A percentile compares a stretch with the other conserved stretches of the same genome.
phyloP scores from a whole-genome alignment of 2,797 vertebrate genomes.

The Hydrophis major region DNA sequence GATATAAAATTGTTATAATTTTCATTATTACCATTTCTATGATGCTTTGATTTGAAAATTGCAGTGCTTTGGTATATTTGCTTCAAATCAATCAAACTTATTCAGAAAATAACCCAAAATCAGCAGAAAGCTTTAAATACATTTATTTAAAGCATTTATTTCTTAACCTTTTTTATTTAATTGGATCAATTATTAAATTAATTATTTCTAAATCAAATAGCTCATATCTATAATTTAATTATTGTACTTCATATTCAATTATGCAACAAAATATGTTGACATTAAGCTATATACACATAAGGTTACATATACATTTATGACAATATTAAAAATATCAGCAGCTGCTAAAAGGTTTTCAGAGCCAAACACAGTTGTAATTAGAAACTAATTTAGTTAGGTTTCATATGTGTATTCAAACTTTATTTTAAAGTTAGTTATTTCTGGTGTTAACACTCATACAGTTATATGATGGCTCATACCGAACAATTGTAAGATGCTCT shows the following conservation, averaged over 20 bases:
- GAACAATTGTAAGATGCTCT: background rate
- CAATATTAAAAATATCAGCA: background rate
- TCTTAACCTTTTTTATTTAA: slow-evolving; percentile 5
- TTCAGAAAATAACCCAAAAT: slow-evolving; percentile 15
- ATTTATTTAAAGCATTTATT: background rate
- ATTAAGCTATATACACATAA: background rate
- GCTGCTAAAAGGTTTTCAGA: background rate
- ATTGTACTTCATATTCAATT: background rate
- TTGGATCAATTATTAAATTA: slow-evolving; percentile 21
- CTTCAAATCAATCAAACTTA: slow-evolving; percentile 5
- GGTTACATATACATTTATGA: background rate
- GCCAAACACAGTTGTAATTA: background rate
- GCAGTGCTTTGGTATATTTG: background rate
- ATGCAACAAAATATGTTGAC: background rate
- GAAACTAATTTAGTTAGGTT: background rate
- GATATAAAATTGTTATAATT: background rate
- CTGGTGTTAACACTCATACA: background rate
- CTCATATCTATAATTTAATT: background rate
- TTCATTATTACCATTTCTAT: background rate
- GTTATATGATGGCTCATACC: background rate
- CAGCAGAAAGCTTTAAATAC: background rate
- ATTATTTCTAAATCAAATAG: background rate
- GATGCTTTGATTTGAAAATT: background rate
- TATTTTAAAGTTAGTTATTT: background rate
- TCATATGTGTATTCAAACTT: background rate